Conservation (phyloP, 2,888 invertebrate species). For the Chaitophorus viminalis region DNA sequence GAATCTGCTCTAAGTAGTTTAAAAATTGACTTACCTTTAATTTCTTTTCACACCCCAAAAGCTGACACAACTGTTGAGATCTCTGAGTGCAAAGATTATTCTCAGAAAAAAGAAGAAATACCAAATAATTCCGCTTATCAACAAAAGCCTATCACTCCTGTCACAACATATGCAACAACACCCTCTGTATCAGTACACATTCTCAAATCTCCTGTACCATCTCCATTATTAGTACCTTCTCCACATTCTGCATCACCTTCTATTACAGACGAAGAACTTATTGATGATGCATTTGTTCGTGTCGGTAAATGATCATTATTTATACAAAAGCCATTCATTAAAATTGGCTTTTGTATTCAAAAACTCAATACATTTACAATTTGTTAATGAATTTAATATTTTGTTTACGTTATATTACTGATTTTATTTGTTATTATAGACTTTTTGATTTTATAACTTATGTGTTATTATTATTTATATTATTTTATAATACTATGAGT, state of each 20-base stretch:
- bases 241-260: slow-evolving; percentile 79
- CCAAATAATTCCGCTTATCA: slow-evolving; percentile 44
- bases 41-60: slow-evolving; percentile 63
- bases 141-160: slow-evolving; percentile 64
- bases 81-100: slow-evolving; percentile 56
- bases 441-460: neutral
- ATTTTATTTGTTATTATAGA: neutral
- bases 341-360: slow-evolving; percentile 51
- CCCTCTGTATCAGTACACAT: slow-evolving; percentile 78
- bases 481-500: neutral
- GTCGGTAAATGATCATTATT: slow-evolving; percentile 73
- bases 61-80: slow-evolving; percentile 56
- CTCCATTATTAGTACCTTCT: slow-evolving; percentile 73
- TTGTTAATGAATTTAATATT: slow-evolving; percentile 8
- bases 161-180: slow-evolving; percentile 69
- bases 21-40: slow-evolving; percentile 64
- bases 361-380: slow-evolving; percentile 18
- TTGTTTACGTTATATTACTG: slow-evolving; percentile 14
- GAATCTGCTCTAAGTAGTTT: slow-evolving; percentile 64
- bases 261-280: slow-evolving; percentile 88
- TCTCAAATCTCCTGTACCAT: slow-evolving; percentile 79
- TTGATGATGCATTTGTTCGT: slow-evolving; percentile 87
- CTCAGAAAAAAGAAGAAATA: slow-evolving; percentile 48
- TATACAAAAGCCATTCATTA: slow-evolving; percentile 37
- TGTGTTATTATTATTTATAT: neutral